Evolutionary conservation across 2,888 invertebrate genomes (phyloP).

Genomic region (Drosophila borealis): DNA sequence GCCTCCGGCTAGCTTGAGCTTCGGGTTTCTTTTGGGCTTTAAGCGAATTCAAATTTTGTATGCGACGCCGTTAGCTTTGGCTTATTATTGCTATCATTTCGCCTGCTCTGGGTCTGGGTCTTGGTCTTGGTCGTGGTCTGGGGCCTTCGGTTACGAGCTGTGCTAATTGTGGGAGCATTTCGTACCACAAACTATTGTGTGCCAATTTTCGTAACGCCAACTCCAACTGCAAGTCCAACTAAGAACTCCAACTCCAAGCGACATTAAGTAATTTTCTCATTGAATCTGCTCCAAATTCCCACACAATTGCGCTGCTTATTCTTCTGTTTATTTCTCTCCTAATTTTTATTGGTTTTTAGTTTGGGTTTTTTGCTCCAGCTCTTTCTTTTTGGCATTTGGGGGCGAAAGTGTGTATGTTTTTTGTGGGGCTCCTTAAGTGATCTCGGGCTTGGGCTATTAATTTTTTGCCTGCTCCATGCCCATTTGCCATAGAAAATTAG

Average conservation of each 20-base stretch:
- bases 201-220: slow-evolving; percentile 53
- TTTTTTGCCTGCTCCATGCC: slow-evolving; percentile 18
- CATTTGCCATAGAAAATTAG: slow-evolving; percentile 34
- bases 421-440: slow-evolving; percentile 19
- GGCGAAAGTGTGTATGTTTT: slow-evolving; percentile 54
- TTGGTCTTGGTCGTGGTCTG: slow-evolving; percentile 4
- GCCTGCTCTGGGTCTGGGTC: slow-evolving; percentile 6
- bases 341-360: slow-evolving; percentile 38
- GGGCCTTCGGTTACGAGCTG: slow-evolving; percentile 26
- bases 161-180: slow-evolving; percentile 73
- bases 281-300: slow-evolving; percentile 68
- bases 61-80: slow-evolving; percentile 60
- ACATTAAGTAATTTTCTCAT: slow-evolving; percentile 79
- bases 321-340: slow-evolving; percentile 45
- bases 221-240: slow-evolving; percentile 18
- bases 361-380: neutral
- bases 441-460: slow-evolving; percentile 13
- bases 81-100: slow-evolving; percentile 46
- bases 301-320: slow-evolving; percentile 66
- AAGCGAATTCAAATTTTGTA: slow-evolving; percentile 64
- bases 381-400: slow-evolving; percentile 28
- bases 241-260: slow-evolving; percentile 3
- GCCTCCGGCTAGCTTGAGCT: slow-evolving; percentile 17
- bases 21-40: slow-evolving; percentile 14
- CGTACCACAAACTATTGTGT: slow-evolving; percentile 54